Conservation (phyloP, 2,797 vertebrate genomes). For the Enteromius radiatus region DNA sequence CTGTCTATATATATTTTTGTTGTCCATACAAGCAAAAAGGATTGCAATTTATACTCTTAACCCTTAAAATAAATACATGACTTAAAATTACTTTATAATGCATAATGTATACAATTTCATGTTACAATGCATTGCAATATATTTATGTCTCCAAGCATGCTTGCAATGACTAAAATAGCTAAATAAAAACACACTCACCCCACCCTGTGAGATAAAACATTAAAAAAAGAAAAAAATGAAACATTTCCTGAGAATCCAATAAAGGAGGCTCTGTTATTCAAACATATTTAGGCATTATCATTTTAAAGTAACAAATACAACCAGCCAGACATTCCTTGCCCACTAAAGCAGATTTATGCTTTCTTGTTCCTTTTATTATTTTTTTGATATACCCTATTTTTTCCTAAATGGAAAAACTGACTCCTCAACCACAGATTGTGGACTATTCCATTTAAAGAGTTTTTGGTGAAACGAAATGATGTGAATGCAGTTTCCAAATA, state of each 20-base stretch:
- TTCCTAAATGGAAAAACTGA: conserved; percentile 8
- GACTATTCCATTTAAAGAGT: background rate
- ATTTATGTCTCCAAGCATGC: background rate
- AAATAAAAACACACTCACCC: conserved; percentile 6
- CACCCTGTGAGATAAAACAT: conserved; percentile 14
- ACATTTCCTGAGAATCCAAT: background rate
- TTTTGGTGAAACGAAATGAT: background rate
- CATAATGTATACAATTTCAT: background rate
- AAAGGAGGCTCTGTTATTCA: background rate
- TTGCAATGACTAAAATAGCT: background rate
- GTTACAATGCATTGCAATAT: background rate
- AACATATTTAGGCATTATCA: background rate
- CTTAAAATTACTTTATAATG: background rate
- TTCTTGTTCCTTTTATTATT: background rate
- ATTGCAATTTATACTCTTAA: background rate
- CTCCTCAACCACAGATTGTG: conserved; percentile 10
- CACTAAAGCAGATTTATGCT: background rate
- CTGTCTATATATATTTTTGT: background rate
- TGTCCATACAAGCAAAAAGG: background rate
- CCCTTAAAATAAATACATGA: background rate
- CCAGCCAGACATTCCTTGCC: background rate
- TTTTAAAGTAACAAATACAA: background rate
- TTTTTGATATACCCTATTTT: too few species aligned
- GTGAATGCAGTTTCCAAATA: background rate
- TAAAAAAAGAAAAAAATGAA: background rate